A percentile compares a stretch with the other conserved stretches of the same genome.
phyloP scores from a whole-genome alignment of 1,140 invertebrate genomes.

The Aphelinus atriplicis region DNA sequence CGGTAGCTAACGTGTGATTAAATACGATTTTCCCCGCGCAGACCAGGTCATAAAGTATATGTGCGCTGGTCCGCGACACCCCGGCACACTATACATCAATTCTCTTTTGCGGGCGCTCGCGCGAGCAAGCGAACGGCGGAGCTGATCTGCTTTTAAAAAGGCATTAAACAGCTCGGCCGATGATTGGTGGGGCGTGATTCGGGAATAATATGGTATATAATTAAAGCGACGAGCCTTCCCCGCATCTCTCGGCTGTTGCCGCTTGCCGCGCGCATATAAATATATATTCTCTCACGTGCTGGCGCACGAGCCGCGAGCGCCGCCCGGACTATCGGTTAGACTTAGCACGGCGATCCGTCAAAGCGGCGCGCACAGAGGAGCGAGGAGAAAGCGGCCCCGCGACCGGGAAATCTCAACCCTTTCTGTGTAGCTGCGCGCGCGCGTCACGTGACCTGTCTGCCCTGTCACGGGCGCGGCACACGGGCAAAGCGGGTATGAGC shows the following conservation, averaged over 20 bases:
- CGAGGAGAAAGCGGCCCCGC: slow-evolving; percentile 9
- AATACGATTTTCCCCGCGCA: no score
- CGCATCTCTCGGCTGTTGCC: not conserved
- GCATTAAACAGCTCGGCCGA: slow-evolving; percentile 50
- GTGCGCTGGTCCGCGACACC: not conserved
- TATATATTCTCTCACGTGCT: no score
- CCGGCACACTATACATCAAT: not conserved
- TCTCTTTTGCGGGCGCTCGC: not conserved
- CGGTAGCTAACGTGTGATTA: no score
- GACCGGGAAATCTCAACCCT: slow-evolving; percentile 65
- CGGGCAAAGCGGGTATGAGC: slow-evolving; percentile 32
- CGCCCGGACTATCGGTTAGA: slow-evolving; percentile 62
- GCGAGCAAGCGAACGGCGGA: no score
- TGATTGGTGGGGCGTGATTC: slow-evolving; percentile 58
- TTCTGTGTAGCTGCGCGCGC: slow-evolving; percentile 42
- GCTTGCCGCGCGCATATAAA: not conserved
- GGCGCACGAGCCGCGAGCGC: slow-evolving; percentile 31
- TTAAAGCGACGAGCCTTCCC: slow-evolving; percentile 60
- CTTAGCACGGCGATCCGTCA: slow-evolving; percentile 65
- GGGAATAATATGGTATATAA: slow-evolving; percentile 64
- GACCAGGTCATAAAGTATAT: no score
- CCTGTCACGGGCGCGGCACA: not conserved
- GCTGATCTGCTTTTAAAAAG: slow-evolving; percentile 56
- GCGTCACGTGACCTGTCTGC: slow-evolving; percentile 62
- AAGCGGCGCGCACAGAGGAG: slow-evolving; percentile 45